Conservation (phyloP, 2,113 vertebrate species). For the Albula goreensis region DNA sequence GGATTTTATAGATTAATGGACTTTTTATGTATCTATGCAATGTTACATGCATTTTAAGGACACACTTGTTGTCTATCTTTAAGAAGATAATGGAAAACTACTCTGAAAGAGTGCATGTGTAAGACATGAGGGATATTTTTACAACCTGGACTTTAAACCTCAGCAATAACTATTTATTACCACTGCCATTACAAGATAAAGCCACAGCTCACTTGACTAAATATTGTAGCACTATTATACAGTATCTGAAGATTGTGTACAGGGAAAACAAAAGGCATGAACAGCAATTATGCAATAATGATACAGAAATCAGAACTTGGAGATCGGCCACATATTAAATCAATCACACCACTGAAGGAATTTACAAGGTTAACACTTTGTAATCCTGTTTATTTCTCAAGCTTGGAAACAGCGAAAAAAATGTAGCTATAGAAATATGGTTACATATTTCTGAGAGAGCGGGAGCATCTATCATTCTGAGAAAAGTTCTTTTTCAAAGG, state of each 20-base stretch:
- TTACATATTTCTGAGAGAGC: no score
- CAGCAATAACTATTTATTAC: conserved; percentile 32
- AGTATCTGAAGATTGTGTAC: background rate
- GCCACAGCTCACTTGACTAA: background rate
- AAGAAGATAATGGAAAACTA: background rate
- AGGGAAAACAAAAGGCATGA: background rate
- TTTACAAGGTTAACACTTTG: background rate
- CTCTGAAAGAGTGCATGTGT: background rate
- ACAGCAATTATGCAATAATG: background rate
- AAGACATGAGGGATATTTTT: conserved; percentile 25
- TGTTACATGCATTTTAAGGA: no score
- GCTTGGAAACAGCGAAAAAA: background rate
- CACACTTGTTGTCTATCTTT: no score
- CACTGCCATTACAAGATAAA: conserved; percentile 13
- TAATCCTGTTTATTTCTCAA: background rate
- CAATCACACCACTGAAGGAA: background rate
- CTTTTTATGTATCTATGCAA: background rate
- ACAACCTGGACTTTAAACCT: conserved; percentile 48
- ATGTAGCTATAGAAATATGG: background rate
- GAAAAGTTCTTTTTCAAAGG: no score
- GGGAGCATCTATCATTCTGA: no score
- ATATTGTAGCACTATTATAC: background rate
- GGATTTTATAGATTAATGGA: background rate
- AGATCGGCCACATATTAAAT: background rate
- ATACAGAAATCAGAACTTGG: background rate